A percentile compares a stretch with the other conserved stretches of the same genome.
phyloP scores from a whole-genome alignment of 1,140 invertebrate genomes.

The Calephelis virginiensis region DNA sequence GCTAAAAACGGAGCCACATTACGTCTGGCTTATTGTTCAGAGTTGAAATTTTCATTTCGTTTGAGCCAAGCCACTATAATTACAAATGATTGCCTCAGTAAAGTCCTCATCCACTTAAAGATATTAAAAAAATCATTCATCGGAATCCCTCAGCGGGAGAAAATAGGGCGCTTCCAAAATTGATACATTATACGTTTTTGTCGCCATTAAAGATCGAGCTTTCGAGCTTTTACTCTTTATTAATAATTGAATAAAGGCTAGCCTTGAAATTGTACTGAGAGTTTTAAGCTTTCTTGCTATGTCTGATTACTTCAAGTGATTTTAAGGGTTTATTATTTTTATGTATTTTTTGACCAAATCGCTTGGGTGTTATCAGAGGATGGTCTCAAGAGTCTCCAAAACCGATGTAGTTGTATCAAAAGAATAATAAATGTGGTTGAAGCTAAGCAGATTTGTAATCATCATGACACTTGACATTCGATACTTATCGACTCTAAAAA shows the following conservation, averaged over 20 bases:
- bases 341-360: too few relatives aligned
- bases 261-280: not conserved
- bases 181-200: conserved; percentile 16
- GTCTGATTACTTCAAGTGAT: not conserved
- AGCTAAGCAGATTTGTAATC: too few relatives aligned
- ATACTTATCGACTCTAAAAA: too few relatives aligned
- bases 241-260: not conserved
- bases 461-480: too few relatives aligned
- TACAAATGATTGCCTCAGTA: conserved; percentile 8
- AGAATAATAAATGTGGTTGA: too few relatives aligned
- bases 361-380: too few relatives aligned
- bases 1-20: conserved; percentile 1
- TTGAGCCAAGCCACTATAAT: conserved; percentile 8
- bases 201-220: conserved; percentile 9
- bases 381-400: too few relatives aligned
- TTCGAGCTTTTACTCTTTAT: not conserved
- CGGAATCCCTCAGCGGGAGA: not conserved
- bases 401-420: too few relatives aligned
- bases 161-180: conserved; percentile 2
- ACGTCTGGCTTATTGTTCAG: not conserved
- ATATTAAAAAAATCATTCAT: conserved; percentile 18
- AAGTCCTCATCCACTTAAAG: conserved; percentile 12
- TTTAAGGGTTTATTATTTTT: too few relatives aligned
- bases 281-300: not conserved
- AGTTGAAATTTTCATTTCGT: conserved; percentile 7